Base-by-base conservation (phyloP, 2,113 vertebrate species). In the Romanogobio albipinnatus region DNA sequence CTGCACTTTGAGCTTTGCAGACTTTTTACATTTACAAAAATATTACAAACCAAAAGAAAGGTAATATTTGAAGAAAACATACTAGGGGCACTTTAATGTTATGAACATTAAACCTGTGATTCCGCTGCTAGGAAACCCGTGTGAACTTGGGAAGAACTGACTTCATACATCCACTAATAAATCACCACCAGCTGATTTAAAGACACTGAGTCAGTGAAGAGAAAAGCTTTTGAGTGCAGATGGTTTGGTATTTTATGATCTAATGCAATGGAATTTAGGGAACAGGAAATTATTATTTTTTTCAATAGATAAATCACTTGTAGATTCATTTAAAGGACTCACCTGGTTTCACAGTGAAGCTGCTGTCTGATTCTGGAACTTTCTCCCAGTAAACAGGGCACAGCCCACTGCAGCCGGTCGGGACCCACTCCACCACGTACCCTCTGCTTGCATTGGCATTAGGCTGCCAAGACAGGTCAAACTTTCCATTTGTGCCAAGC, bases 341-440 rank as follows among this genome's bases (percentile, higher is more conserved):
- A 95, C 94, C 90, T 88, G 94, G 93, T 36, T 90, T 77, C 66
- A 94, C 14, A 0, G 89, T 85, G 59, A 89, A 36, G 74, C 93
- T 93, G 47, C 77, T 92, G 79, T 17, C 92, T 66, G 84, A 89
- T 36, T 86, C 36, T 0, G 86, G 86, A 84, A 94, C 56, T 22
- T 89, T 92, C 75, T 87, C 73, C 94, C 94, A 95, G 2, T 94
- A 90, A 47, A 95, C 85, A 2, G 82, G 3, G 66, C 94, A 94
- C 86, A 91, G 49, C 8, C 4, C 36, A 13, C 14, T 17, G 71
- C 92, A 94, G 64, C 80, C 75, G 5, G 90, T 84, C 33, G 90
- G 81, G 10, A 79, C 26, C 95, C 95, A 95, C 68, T 94, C 91
- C 5, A 95, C 88, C 81, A 94, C 89, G 43, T 93, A 94, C 62